Evolutionary conservation across 2,888 invertebrate genomes (phyloP).

Genomic region (Pheosia gnoma): DNA sequence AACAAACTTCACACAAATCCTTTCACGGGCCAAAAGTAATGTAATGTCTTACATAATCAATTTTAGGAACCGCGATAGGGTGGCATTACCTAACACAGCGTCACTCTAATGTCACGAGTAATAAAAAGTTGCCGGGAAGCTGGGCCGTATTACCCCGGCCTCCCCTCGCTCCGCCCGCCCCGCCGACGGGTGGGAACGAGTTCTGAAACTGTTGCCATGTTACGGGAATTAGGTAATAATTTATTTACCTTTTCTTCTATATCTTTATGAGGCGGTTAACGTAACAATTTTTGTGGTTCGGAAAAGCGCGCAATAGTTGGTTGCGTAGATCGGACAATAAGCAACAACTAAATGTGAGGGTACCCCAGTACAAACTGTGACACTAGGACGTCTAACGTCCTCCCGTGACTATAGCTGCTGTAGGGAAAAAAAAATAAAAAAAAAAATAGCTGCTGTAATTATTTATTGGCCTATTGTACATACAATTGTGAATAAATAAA

Average conservation of each 20-base stretch:
- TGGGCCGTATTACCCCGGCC: slow-evolving; percentile 49
- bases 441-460: too few relatives aligned
- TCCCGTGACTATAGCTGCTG: too few relatives aligned
- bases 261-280: slow-evolving; percentile 21
- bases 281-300: slow-evolving; percentile 16
- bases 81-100: slow-evolving; percentile 48
- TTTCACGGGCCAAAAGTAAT: slow-evolving; percentile 6
- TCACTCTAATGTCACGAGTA: slow-evolving; percentile 52
- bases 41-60: slow-evolving; percentile 23
- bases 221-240: slow-evolving; percentile 70
- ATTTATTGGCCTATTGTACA: too few relatives aligned
- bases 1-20: slow-evolving; percentile 22
- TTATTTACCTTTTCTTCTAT: slow-evolving; percentile 50
- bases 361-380: too few relatives aligned
- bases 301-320: slow-evolving; percentile 11
- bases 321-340: background rate
- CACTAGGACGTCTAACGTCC: too few relatives aligned
- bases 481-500: too few relatives aligned
- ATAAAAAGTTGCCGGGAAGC: slow-evolving; percentile 61
- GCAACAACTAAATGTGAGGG: too few relatives aligned
- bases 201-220: slow-evolving; percentile 53
- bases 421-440: too few relatives aligned
- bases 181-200: slow-evolving; percentile 41
- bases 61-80: slow-evolving; percentile 32
- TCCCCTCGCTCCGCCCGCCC: slow-evolving; percentile 38